Evolutionary conservation across 2,113 vertebrate species (phyloP), one percentile per base, ranked within the genome.

Genomic region (Amblyopsis rosae): DNA sequence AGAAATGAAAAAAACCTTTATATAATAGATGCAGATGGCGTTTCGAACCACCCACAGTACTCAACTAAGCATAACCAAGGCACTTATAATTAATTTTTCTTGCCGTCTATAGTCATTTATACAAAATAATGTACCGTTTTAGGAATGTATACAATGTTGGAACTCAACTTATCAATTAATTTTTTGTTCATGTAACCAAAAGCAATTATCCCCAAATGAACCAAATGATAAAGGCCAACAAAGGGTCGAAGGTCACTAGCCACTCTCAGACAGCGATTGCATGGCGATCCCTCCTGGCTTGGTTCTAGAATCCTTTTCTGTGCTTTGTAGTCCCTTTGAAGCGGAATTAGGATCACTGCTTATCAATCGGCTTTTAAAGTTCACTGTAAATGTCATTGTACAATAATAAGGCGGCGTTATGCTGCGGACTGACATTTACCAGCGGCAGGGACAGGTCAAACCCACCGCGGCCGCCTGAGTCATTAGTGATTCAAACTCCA

Each of bases 371-470:
- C 86, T 88, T 89, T 89, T 89, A 92, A 93, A 92, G 90, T 93
- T 93, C 92, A 93, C 75, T 64, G 68, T 79, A 92, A 93, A 93
- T 93, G 92, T 91, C 92, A 91, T 76, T 88, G 86, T 91, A 82
- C 86, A 88, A 88, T 92, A 93, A 91, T 91, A 90, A 90, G 82
- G 84, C 80, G 17, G 16, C 76, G 89, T 86, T 85, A 84, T 88
- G 84, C 76, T 71, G 76, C 48, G 65, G 79, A 85, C 70, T 93
- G 92, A 89, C 92, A 93, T 93, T 93, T 91, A 82, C 72, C 81
- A 35, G 75, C 81, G 74, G 82, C 83, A 62, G 80, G 75, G 57
- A 73, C 80, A 54, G 67, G 80, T 80, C 87, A 80, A 67, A 82
- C 78, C 73, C 87, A 82, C 86, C 65, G 74, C 77, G 73, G 49